Evolutionary conservation across 2,113 vertebrate species (phyloP).

Genomic region (Sula dactylatra): DNA sequence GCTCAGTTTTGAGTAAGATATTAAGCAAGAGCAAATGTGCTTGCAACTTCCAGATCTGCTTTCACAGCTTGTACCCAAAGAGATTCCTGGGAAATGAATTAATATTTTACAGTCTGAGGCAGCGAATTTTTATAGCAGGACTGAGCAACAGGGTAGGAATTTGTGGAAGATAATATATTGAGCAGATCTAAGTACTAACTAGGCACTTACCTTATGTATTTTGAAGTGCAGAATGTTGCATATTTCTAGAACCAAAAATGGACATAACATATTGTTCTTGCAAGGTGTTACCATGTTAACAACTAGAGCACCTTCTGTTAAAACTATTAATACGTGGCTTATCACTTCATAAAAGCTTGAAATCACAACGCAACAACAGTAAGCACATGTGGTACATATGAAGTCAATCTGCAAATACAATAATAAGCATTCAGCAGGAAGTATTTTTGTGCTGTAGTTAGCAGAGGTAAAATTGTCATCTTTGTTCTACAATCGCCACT

Average conservation of each 20-base stretch:
- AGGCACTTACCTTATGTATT: not conserved
- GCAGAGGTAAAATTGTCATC: not conserved
- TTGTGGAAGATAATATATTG: conserved; percentile 33
- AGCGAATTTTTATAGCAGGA: conserved; percentile 26
- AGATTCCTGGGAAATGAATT: conserved; percentile 34
- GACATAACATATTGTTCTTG: conserved; percentile 33
- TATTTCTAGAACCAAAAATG: conserved; percentile 38
- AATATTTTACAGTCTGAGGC: not conserved
- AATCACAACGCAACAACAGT: not conserved
- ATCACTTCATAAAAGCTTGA: conserved; percentile 53
- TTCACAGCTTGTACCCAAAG: not conserved
- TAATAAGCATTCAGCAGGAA: conserved; percentile 9
- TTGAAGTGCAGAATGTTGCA: not conserved
- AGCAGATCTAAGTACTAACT: conserved; percentile 21
- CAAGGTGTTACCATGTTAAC: conserved; percentile 59
- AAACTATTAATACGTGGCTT: conserved; percentile 56
- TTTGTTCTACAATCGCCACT: not conserved
- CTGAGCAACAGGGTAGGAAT: conserved; percentile 1
- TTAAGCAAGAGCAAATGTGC: not conserved
- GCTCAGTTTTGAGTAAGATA: not conserved
- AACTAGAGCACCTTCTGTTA: conserved; percentile 29
- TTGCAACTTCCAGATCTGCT: not conserved
- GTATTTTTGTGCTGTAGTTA: not conserved
- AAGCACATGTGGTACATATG: conserved; percentile 23
- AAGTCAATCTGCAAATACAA: conserved; percentile 11